phyloP scores from a whole-genome alignment of 2,888 invertebrate species.

The Sclerodermus sp. region DNA sequence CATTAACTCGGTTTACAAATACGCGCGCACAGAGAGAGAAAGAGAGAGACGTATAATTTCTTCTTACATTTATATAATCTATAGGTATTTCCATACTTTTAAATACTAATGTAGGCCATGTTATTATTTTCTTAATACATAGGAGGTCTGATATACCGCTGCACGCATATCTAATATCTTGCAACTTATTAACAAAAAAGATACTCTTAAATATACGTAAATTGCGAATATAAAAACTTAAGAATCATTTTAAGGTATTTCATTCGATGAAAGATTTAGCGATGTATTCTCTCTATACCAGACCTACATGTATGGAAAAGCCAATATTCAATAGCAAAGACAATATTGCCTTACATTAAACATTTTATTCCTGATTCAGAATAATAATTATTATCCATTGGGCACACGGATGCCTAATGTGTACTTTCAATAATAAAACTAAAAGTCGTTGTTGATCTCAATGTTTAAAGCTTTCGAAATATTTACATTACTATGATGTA shows the following conservation, averaged over 20 bases:
- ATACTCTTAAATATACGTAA: too few relatives aligned
- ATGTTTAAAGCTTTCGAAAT: neutral
- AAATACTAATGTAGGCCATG: constrained; percentile 50
- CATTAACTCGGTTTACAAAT: constrained; percentile 19
- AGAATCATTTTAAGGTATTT: neutral
- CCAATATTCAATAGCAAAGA: constrained; percentile 33
- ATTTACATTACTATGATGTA: neutral
- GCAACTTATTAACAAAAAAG: too few relatives aligned
- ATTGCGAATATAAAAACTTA: neutral
- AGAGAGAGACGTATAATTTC: constrained; percentile 1
- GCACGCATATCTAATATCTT: too few relatives aligned
- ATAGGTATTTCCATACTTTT: constrained; percentile 27
- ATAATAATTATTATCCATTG: constrained; percentile 26
- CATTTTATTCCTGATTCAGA: constrained; percentile 31
- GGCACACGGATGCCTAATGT: constrained; percentile 18
- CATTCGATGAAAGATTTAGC: too few relatives aligned
- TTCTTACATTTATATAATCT: constrained; percentile 9
- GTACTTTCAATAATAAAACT: constrained; percentile 10
- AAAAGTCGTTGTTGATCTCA: constrained; percentile 9
- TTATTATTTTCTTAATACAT: constrained; percentile 37
- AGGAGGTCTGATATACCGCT: constrained; percentile 33
- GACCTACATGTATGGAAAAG: constrained; percentile 30
- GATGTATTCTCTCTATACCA: constrained; percentile 24
- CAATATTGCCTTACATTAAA: constrained; percentile 35
- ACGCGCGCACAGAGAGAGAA: too few relatives aligned